Base-by-base conservation (phyloP, 2,888 invertebrate genomes). In the Gastracanthus pulcherrimus region DNA sequence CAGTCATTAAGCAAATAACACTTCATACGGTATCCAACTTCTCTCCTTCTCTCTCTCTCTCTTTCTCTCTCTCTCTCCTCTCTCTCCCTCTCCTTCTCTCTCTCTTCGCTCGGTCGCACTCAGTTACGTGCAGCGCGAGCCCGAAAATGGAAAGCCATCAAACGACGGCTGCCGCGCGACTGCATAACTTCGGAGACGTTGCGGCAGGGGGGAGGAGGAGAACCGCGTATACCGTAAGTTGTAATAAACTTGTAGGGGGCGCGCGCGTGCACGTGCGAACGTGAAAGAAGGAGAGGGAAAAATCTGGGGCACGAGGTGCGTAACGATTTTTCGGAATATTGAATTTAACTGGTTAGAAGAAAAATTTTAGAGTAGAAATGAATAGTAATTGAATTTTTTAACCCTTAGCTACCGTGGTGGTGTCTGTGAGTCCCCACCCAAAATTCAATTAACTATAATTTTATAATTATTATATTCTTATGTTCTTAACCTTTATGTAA, bases 1-100 rank as follows among this genome's bases (percentile, higher is more conserved):
- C 16, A 62, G 58, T 70, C 75, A 75, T 80, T 75, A 69, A 70
- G 69, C 62, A 80, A 80, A 69, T 70, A 75, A 34, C 69, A 66
- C 45, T 69, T 31, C 38, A 26, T 41, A 13, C 34, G 29, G n/a
- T 29, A 13, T 29, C 19, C 26, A 58, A 72, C 9, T n/a, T 45
- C 45, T 45, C 67, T 5, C 19, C 7, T 19, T 26, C 23, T 23
- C 38, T n/a, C n/a, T n/a, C n/a, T n/a, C n/a, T n/a, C 34, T 34
- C 3, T 13, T 23, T 19, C 34, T 6, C 1, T 23, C 66, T 38
- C 41, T 34, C 29, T 69, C 45, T 69, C 23, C 48, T 41, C 38
- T 9, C 69, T 51, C 16, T 67, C 34, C 51, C 3, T 13, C 36
- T 19, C 34, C 5, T 0, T 23, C 66, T 38, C 41, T 34, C 29